Percentiles rank a stretch among this genome's conserved stretches.
Conservation (phyloP, 1,140 invertebrate genomes). For the Artemia franciscana region DNA sequence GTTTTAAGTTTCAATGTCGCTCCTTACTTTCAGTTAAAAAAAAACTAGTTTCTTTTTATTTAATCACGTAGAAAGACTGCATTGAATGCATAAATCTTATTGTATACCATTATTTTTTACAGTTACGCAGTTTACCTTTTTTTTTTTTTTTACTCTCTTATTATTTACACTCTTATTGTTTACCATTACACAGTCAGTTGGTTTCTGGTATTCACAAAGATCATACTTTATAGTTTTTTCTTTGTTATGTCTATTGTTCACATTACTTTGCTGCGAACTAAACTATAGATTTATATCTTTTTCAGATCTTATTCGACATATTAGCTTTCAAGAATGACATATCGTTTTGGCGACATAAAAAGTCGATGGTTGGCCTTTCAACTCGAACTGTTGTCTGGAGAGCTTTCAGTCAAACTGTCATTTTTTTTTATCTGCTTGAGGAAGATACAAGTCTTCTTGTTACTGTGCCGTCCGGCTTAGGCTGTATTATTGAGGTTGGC, state of each 20-base stretch:
- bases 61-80: too few species aligned
- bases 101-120: too few species aligned
- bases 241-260: neutral
- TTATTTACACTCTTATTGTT: neutral
- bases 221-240: neutral
- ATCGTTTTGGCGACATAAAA: constrained; percentile 66
- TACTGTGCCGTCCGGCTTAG: constrained; percentile 60
- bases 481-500: constrained; percentile 56
- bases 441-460: constrained; percentile 77
- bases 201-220: neutral
- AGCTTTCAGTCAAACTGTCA: constrained; percentile 71
- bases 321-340: constrained; percentile 96
- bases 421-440: constrained; percentile 81
- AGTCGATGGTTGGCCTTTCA: constrained; percentile 68
- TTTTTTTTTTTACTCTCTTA: too few species aligned
- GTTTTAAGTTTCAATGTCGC: too few species aligned
- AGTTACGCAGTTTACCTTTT: too few species aligned
- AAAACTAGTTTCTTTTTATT: too few species aligned
- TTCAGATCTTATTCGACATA: constrained; percentile 81
- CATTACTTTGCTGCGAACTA: constrained; percentile 5
- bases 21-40: too few species aligned
- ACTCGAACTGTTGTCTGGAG: constrained; percentile 71
- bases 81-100: too few species aligned
- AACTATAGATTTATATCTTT: constrained; percentile 20
- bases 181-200: constrained; percentile 1